A percentile compares a stretch with the other conserved stretches of the same genome.
These are phyloP conservation scores for Bathynomus jamesi DNA, from an alignment of 1,140 invertebrate genomes.

Conservation along the genomic window DNA sequence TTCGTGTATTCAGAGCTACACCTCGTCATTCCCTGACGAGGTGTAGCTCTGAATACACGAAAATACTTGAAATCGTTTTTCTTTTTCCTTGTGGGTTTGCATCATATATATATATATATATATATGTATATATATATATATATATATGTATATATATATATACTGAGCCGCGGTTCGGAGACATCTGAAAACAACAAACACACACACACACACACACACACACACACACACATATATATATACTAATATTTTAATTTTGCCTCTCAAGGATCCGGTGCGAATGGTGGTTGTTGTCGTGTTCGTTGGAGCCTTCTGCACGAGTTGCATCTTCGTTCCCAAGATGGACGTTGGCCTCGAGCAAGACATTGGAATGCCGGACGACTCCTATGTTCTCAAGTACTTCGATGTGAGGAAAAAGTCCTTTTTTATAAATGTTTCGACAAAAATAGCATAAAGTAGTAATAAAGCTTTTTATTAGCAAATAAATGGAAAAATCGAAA, in stretches of 20 bases:
- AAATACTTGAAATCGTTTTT: no score
- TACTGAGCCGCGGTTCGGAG: background rate
- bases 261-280: conserved; percentile 42
- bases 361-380: conserved; percentile 74
- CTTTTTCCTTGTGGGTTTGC: no score
- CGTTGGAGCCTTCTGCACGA: conserved; percentile 46
- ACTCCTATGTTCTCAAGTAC: conserved; percentile 80
- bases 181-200: background rate
- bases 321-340: conserved; percentile 45
- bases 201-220: background rate
- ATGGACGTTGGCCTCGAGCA: conserved; percentile 75
- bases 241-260: background rate
- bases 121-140: no score
- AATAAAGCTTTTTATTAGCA: no score
- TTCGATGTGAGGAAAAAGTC: conserved; percentile 50
- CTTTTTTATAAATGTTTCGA: no score
- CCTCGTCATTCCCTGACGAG: no score
- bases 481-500: no score
- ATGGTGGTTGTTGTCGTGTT: conserved; percentile 47
- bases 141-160: background rate
- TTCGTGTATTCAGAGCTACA: no score
- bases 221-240: background rate
- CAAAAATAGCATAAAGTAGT: no score
- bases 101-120: no score
- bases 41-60: no score